Base-by-base conservation (phyloP, 30 jellyfish, hydroid and myxozoan genomes). In the Pseudorhiza aurosa region DNA sequence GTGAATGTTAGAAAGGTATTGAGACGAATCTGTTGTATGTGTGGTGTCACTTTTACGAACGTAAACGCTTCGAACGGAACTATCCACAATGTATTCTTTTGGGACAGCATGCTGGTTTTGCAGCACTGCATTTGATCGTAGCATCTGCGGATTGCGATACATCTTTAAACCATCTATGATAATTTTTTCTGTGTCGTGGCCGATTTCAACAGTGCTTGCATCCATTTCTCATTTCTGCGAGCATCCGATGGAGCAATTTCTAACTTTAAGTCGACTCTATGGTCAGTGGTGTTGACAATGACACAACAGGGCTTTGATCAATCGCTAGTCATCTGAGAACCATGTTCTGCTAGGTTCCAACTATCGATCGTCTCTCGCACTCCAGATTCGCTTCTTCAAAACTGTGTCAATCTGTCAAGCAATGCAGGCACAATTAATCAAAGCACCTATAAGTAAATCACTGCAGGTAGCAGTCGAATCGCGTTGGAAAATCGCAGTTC, bases 101-200 rank as follows among this genome's bases (percentile, higher is more conserved):
- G 29, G 75, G 53, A 45, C 64, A 8, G 86, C 53, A 35, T 65
- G 32, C 22, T 65, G 80, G 4, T 47, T 56, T 49, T 73, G 75
- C 1, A 49, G 22, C 11, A 36, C 2, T 19, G 72, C 44, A 0
- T 49, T 57, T 1, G 86, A 19, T 53, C 55, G 19, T 9, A 33
- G 50, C 70, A 65, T 37, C 77, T 44, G 80, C 55, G 31, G 55
- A 18, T 21, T 36, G 39, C 82, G 76, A 51, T 80, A 80, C 84
- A 80, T 33, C 50, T 65, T 80, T 50, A 80, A 65, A 32, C 84
- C 91, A 67, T 80, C 91, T 2, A 65, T 35, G 42, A 80, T 80
- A 1, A 80, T 80, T 57, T 80, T 80, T 43, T 80, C 91, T 6
- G 91, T 31, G 33, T 80, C 84, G 49, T 25, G 72, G 75, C 65